These are phyloP conservation scores for Panthera uncia DNA, from an alignment of 2,113 vertebrate genomes.

Conservation along the genomic window DNA sequence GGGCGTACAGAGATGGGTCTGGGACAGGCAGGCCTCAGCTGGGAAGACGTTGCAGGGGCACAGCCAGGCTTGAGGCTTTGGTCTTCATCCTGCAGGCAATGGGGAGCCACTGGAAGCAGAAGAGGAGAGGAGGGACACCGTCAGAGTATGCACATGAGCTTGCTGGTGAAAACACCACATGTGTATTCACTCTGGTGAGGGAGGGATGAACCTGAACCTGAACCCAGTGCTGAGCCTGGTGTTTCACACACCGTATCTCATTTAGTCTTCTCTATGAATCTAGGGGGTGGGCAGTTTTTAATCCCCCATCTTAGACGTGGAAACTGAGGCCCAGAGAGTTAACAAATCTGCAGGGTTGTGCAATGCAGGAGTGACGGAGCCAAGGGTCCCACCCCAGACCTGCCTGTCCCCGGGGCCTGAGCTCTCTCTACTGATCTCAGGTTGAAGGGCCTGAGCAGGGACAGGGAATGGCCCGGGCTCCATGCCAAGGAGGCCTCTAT, in stretches of 20 bases:
- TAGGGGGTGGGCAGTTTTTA: background rate
- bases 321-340: background rate
- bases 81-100: background rate
- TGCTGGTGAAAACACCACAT: too few relatives aligned
- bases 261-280: background rate
- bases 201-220: background rate
- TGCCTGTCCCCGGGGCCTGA: background rate
- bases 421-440: background rate
- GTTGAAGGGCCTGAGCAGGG: background rate
- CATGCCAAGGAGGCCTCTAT: slow-evolving; percentile 65
- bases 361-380: background rate
- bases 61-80: background rate
- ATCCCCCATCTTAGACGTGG: background rate
- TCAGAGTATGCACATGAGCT: background rate
- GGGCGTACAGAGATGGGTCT: background rate
- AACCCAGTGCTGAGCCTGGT: background rate
- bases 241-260: background rate
- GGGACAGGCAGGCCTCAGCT: background rate
- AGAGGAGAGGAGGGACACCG: background rate
- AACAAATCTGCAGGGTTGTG: background rate
- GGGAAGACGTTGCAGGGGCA: background rate
- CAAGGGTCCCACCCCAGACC: background rate
- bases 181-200: background rate
- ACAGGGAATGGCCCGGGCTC: background rate
- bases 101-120: background rate